A percentile compares a stretch with the other conserved stretches of the same genome.
phyloP scores from a whole-genome alignment of 2,888 invertebrate genomes.

The Drosophila multiciliata region DNA sequence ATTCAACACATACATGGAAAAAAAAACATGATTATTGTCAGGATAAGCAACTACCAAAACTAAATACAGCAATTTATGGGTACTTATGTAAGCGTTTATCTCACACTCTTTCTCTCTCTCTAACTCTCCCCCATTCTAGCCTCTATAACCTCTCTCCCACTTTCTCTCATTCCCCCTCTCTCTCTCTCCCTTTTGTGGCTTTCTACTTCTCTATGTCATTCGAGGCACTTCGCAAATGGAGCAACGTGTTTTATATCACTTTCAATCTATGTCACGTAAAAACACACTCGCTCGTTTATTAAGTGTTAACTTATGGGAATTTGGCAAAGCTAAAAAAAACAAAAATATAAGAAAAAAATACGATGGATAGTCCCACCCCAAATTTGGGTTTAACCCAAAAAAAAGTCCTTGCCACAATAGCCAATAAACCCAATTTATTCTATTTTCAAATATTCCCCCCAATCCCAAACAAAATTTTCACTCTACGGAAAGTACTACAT shows the following conservation, averaged over 20 bases:
- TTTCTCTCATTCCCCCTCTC: neutral
- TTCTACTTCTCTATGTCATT: constrained; percentile 8
- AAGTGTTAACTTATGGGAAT: constrained; percentile 26
- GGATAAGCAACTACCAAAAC: constrained; percentile 6
- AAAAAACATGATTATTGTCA: constrained; percentile 2
- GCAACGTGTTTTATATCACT: constrained; percentile 20
- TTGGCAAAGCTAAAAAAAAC: constrained; percentile 16
- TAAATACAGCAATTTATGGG: constrained; percentile 11
- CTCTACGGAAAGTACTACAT: constrained; percentile 8
- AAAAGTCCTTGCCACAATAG: constrained; percentile 18
- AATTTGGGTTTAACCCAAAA: constrained; percentile 50
- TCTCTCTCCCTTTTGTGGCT: constrained; percentile 5
- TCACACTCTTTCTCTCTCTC: constrained; percentile 1
- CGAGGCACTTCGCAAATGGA: constrained; percentile 8
- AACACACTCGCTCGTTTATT: constrained; percentile 22
- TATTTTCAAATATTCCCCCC: neutral
- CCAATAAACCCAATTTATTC: constrained; percentile 9
- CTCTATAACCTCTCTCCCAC: neutral
- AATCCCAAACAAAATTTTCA: neutral
- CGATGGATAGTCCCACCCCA: constrained; percentile 29
- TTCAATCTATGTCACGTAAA: constrained; percentile 28
- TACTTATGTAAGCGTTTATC: constrained; percentile 7
- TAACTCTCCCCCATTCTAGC: neutral
- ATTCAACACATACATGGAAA: neutral
- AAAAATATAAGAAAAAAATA: neutral